Conservation (phyloP, 1,140 invertebrate species). For the Euschistus heros region DNA sequence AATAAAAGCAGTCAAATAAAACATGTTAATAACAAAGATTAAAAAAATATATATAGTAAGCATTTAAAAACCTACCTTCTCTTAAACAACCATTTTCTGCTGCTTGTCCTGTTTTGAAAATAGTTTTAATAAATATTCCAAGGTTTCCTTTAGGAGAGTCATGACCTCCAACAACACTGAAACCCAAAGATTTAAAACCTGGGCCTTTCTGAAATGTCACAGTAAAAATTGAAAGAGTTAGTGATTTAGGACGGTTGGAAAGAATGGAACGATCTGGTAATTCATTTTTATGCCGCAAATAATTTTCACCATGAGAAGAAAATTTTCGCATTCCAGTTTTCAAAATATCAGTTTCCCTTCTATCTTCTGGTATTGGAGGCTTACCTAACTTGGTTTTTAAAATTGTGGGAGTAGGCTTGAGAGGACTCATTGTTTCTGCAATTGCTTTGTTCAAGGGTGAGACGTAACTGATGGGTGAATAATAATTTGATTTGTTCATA, state of each 20-base stretch:
- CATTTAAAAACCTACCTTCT: constrained; percentile 48
- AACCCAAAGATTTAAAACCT: constrained; percentile 76
- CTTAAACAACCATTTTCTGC: constrained; percentile 70
- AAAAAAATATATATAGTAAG: too few relatives aligned
- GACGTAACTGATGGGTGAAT: neutral
- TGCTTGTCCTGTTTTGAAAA: constrained; percentile 76
- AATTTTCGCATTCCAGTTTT: constrained; percentile 34
- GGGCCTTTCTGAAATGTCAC: constrained; percentile 73
- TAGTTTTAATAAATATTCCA: constrained; percentile 81
- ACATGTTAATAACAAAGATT: too few relatives aligned
- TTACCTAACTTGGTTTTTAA: constrained; percentile 1
- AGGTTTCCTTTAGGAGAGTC: constrained; percentile 81
- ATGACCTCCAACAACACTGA: constrained; percentile 81
- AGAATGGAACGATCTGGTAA: neutral
- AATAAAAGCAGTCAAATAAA: too few relatives aligned
- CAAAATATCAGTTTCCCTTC: constrained; percentile 24
- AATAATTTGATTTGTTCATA: neutral
- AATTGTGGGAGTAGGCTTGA: neutral
- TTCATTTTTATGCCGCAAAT: constrained; percentile 20
- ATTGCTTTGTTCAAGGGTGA: neutral
- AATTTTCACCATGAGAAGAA: constrained; percentile 30
- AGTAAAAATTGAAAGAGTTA: constrained; percentile 55
- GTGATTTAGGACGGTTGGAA: constrained; percentile 48
- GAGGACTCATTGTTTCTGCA: neutral
- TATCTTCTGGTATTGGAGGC: constrained; percentile 24